phyloP scores from a whole-genome alignment of 2,888 invertebrate species.

The Phortica magna region DNA sequence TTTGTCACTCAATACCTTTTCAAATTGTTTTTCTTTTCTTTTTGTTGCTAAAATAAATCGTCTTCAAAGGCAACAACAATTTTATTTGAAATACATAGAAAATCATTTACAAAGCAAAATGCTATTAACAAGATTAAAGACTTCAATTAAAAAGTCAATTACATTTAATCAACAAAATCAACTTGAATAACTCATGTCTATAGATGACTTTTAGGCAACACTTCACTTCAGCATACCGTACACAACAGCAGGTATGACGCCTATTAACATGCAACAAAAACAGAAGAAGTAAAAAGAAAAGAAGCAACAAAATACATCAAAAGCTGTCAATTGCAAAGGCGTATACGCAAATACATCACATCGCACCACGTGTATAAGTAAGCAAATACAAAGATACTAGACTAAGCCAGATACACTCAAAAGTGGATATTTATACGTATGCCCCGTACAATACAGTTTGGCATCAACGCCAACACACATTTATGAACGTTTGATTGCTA shows the following conservation, averaged over 20 bases:
- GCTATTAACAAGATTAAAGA: neutral
- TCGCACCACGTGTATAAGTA: neutral
- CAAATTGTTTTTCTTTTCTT: too few species aligned
- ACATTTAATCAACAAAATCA: neutral
- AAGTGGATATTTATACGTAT: neutral
- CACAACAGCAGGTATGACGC: neutral
- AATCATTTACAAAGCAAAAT: too few species aligned
- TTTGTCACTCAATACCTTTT: too few species aligned
- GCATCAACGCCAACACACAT: slow-evolving; percentile 9
- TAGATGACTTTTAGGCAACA: neutral
- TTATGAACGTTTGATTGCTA: slow-evolving; percentile 2
- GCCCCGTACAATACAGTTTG: neutral
- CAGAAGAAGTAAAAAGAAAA: too few species aligned
- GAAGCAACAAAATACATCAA: neutral
- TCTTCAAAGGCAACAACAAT: too few species aligned
- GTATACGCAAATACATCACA: neutral
- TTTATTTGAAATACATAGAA: too few species aligned
- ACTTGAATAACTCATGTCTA: neutral
- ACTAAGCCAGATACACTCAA: neutral
- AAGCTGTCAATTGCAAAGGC: neutral
- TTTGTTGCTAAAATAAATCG: too few species aligned
- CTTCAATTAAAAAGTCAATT: neutral
- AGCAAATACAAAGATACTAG: neutral
- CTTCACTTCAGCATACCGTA: neutral
- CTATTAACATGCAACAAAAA: neutral